Base-by-base conservation (phyloP, 1,140 invertebrate genomes). In the Aphelenchoides besseyi region DNA sequence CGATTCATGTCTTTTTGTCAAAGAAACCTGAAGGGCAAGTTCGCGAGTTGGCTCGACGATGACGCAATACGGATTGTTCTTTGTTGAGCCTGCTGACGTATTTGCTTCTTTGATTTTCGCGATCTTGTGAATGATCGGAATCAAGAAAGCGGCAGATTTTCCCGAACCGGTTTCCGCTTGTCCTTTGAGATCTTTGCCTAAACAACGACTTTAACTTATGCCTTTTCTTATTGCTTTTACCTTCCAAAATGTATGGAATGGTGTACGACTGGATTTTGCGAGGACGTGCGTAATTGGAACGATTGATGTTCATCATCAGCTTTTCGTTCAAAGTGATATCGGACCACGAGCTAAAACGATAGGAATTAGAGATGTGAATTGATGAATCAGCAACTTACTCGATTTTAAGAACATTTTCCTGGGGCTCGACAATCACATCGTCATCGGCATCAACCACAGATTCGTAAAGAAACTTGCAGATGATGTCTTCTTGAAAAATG, bases 81-180 rank as follows among this genome's bases (percentile, higher is more conserved):
- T 97, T 78, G 91, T 90, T 63, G 23, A 12, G 41, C 91, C 41
- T 23, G 12, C 41, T 23, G 12, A 70, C 48, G 66, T 48, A 33
- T 77, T 76, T 85, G 89, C 87, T 85, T 92, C 90, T 63, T 85
- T 89, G 87, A 85, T 92, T 90, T 83, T 92, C 83, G 93, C 95
- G 86, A 97, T 92, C 86, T 92, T 91, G 88, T 48, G 12, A 73
- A 98, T 88, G 81, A 97, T 95, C 71, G 95, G 95, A 83, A 97
- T 89, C 80, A 97, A 86, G 86, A 97, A 98, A 70, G 95, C 95
- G 76, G 95, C 95, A 64, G 95, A 97, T 88, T 97, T 98, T 73
- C 94, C 94, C 80, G 91, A 72, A 30, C 83, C 83, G 26, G 82
- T 85, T 64, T 83, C 79, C 26, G 83, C 77, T 55, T 82, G 80